Base-by-base conservation (phyloP, 2,888 invertebrate species). In the Trichacis sp. region DNA sequence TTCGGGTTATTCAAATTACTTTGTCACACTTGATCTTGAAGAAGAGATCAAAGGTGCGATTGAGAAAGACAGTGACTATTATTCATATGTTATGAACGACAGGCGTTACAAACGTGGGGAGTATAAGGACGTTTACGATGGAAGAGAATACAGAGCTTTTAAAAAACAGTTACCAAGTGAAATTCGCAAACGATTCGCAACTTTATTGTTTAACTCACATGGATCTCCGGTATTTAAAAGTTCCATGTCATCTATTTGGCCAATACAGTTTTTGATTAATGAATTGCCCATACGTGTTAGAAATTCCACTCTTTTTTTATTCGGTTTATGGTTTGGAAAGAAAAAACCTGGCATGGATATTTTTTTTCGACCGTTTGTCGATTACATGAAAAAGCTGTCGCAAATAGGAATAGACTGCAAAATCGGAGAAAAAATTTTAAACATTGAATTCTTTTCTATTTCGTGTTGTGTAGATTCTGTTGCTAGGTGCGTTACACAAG, bases 401-500 rank as follows among this genome's bases (percentile, higher is more conserved):
- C 51, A 50, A 12, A 19, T 9, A 8, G 67, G 64, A 50, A 38
- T 67, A 24, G 24, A 11, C 14, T 57, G 46, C 19, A 53, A 47
- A 4, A 40, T 68, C 29, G 20, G 47, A n/a, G 48, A 30, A 17
- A 52, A 62, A n/a, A 48, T 8, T 20, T 20, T 52, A 49, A 14
- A 53, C 11, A 14, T 65, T 33, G 64, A 66, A 61, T 12, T 64
- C 14, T 61, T 48, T 42, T 51, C 57, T 18, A 15, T 33, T 29
- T 48, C 43, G 42, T 51, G 61, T 45, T 64, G 61, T 36, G 60
- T 68, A 8, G 64, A 68, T 50, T 61, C 61, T 8, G 43, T 51
- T 12, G 68, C 68, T 14, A 43, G 64, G 14, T 45, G 62, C 9
- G 59, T 64, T 8, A 63, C 64, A 62, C 68, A 64, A 53, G 64